Evolutionary conservation across 2,888 invertebrate genomes (phyloP).

Genomic region (Geotrupes spiniger): DNA sequence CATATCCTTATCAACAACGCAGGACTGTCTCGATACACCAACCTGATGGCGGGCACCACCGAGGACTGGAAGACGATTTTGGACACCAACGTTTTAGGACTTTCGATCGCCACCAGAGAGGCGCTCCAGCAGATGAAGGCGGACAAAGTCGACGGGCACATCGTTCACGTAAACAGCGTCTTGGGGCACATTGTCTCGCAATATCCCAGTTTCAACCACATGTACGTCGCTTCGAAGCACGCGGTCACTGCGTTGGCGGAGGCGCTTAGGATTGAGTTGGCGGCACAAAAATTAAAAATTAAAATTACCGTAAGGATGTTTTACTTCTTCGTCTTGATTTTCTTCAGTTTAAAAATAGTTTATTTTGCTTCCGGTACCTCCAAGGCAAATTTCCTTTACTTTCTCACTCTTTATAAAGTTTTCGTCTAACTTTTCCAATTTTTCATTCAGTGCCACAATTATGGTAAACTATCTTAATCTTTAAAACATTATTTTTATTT

Average conservation of each 20-base stretch:
- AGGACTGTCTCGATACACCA: conserved; percentile 20
- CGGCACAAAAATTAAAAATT: conserved; percentile 40
- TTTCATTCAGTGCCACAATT: too few species aligned
- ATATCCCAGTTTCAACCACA: conserved; percentile 29
- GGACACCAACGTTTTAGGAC: conserved; percentile 58
- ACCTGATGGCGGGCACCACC: conserved; percentile 28
- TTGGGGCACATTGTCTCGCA: conserved; percentile 22
- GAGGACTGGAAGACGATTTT: conserved; percentile 46
- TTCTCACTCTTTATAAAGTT: too few species aligned
- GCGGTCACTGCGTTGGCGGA: conserved; percentile 52
- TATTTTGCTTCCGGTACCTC: too few species aligned
- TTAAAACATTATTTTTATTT: too few species aligned
- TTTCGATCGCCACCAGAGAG: conserved; percentile 57
- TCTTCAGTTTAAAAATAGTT: too few species aligned
- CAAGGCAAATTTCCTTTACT: too few species aligned
- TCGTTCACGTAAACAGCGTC: conserved; percentile 57
- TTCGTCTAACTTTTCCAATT: too few species aligned
- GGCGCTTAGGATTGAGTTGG: conserved; percentile 51
- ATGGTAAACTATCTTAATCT: too few species aligned
- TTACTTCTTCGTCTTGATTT: too few species aligned
- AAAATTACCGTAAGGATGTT: conserved; percentile 43
- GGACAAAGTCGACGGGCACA: conserved; percentile 54
- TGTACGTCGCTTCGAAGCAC: conserved; percentile 55
- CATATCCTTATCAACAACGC: conserved; percentile 30
- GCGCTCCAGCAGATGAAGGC: conserved; percentile 55